Conservation (phyloP, 2,888 invertebrate species). For the Allacma fusca region DNA sequence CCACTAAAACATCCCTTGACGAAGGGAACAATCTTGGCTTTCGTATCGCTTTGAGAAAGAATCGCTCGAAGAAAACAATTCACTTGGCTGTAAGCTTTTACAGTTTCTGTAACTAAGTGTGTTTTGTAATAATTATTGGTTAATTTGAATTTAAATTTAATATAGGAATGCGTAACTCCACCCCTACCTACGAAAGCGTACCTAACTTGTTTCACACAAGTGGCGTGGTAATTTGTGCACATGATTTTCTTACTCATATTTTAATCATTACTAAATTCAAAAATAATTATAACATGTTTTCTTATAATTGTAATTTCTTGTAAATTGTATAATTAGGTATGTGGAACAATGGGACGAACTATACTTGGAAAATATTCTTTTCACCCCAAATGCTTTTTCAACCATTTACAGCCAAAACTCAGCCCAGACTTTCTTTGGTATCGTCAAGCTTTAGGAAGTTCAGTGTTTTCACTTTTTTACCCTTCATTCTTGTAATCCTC, state of each 20-base stretch:
- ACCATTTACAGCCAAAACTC: not conserved
- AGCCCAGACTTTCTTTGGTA: constrained; percentile 53
- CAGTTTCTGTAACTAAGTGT: no score
- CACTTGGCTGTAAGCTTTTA: constrained; percentile 57
- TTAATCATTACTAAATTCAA: no score
- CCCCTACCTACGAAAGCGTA: not conserved
- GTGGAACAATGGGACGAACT: constrained; percentile 53
- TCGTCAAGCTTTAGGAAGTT: constrained; percentile 48
- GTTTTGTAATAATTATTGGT: constrained; percentile 17
- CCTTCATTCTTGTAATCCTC: no score
- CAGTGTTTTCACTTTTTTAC: no score
- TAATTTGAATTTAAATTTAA: not conserved
- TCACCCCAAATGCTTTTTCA: not conserved
- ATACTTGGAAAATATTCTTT: constrained; percentile 45
- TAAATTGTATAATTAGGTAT: constrained; percentile 46
- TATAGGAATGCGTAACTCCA: constrained; percentile 33
- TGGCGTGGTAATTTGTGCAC: constrained; percentile 5
- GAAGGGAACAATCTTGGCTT: constrained; percentile 50
- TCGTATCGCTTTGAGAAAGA: constrained; percentile 53
- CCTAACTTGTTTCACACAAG: constrained; percentile 26
- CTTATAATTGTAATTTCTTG: not conserved
- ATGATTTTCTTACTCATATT: no score
- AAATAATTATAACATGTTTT: no score
- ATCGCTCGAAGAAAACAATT: constrained; percentile 35
- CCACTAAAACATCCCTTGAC: constrained; percentile 8